Conservation (phyloP, 2,797 vertebrate species). For the Hafferia zeledoni region DNA sequence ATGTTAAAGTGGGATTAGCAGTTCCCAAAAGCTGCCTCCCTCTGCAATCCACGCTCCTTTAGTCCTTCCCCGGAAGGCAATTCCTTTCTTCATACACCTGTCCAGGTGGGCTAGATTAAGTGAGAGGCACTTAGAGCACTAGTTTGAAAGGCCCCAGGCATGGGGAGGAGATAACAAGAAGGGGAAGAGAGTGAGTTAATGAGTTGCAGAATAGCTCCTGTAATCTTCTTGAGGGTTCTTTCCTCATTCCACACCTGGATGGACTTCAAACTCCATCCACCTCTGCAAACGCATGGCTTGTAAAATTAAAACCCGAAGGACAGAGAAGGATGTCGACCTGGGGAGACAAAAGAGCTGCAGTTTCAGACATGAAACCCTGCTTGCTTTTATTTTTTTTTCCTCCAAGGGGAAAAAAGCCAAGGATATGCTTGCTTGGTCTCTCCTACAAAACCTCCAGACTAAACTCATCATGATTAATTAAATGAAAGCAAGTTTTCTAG, state of each 20-base stretch:
- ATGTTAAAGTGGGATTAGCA: constrained; percentile 50
- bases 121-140: constrained; percentile 20
- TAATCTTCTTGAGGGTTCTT: constrained; percentile 56
- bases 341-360: constrained; percentile 68
- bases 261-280: constrained; percentile 41
- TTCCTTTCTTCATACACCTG: constrained; percentile 53
- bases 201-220: constrained; percentile 69
- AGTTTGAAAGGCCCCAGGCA: constrained; percentile 11
- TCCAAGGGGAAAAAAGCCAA: constrained; percentile 31
- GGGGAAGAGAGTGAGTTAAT: constrained; percentile 68
- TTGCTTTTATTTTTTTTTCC: background rate
- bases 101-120: constrained; percentile 64
- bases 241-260: constrained; percentile 56
- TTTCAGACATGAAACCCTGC: constrained; percentile 31
- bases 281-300: constrained; percentile 41
- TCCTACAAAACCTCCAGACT: constrained; percentile 61
- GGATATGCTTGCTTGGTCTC: constrained; percentile 36
- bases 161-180: constrained; percentile 46
- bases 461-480: constrained; percentile 66
- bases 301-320: constrained; percentile 64
- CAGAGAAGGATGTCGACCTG: constrained; percentile 43
- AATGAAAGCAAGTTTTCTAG: constrained; percentile 55
- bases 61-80: constrained; percentile 48
- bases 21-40: constrained; percentile 48
- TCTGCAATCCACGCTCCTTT: constrained; percentile 4